These are phyloP conservation scores for Xiphorhynchus erythropygius DNA, from an alignment of 2,797 vertebrate genomes.

Conservation along the genomic window DNA sequence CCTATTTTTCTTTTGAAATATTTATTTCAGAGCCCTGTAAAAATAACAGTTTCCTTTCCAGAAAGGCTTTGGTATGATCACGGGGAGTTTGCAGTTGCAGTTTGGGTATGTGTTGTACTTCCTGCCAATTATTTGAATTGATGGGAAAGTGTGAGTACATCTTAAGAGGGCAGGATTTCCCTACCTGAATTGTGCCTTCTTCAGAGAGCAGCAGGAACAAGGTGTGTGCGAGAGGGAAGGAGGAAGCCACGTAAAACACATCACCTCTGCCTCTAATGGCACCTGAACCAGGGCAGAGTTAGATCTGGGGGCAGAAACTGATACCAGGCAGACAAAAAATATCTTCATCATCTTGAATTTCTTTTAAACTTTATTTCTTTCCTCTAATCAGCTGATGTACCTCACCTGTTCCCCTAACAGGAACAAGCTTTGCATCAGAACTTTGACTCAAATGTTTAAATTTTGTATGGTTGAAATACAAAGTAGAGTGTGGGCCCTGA, in stretches of 20 bases:
- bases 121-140: slow-evolving; percentile 62
- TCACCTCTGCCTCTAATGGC: not conserved
- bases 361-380: not conserved
- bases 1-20: not conserved
- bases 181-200: not conserved
- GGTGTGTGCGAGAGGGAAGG: not conserved
- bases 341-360: not conserved
- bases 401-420: not conserved
- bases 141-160: not conserved
- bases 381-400: not conserved
- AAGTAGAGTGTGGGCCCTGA: not conserved
- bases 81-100: not conserved
- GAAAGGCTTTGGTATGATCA: slow-evolving; percentile 21
- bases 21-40: not conserved
- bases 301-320: not conserved
- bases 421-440: not conserved
- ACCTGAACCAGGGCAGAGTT: not conserved
- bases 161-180: not conserved
- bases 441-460: not conserved
- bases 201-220: not conserved
- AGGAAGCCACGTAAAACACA: not conserved
- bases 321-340: not conserved
- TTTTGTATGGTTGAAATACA: not conserved
- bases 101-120: not conserved
- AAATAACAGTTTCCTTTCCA: not conserved